Percentiles rank a stretch among this genome's conserved stretches.
Conservation (phyloP, 1,140 invertebrate species). For the Telenomus remus region DNA sequence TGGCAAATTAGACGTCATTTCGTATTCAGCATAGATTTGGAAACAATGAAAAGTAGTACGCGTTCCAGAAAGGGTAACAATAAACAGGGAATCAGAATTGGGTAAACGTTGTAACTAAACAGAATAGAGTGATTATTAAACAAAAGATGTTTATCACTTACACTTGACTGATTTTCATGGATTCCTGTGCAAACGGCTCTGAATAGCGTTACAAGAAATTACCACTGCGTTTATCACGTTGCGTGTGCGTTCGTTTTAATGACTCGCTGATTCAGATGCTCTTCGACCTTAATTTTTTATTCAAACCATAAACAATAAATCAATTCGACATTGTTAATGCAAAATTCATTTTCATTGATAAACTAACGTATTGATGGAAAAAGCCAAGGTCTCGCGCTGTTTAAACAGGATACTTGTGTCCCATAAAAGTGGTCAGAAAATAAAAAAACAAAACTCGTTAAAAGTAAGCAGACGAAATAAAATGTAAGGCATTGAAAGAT, state of each 20-base stretch:
- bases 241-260: conserved; percentile 37
- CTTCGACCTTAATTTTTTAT: conserved; percentile 17
- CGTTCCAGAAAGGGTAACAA: conserved; percentile 47
- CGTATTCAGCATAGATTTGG: conserved; percentile 16
- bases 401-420: too few species aligned
- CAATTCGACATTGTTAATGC: too few species aligned
- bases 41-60: conserved; percentile 48
- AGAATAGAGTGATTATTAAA: conserved; percentile 50
- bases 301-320: too few species aligned
- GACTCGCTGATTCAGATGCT: conserved; percentile 27
- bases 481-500: conserved; percentile 52
- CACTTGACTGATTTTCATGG: conserved; percentile 43
- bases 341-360: too few species aligned
- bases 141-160: conserved; percentile 52
- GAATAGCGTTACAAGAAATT: conserved; percentile 47
- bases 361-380: too few species aligned
- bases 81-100: conserved; percentile 52
- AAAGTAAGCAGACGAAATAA: conserved; percentile 28
- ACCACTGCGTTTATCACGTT: conserved; percentile 40
- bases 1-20: conserved; percentile 13
- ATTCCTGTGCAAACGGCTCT: conserved; percentile 23
- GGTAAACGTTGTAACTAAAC: conserved; percentile 46
- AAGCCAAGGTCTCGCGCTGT: too few species aligned
- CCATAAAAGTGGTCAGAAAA: too few species aligned
- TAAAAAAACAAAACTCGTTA: conserved; percentile 1